Evolutionary conservation across 1,140 invertebrate species (phyloP).

Genomic region (Leptestheria dahalacensis): DNA sequence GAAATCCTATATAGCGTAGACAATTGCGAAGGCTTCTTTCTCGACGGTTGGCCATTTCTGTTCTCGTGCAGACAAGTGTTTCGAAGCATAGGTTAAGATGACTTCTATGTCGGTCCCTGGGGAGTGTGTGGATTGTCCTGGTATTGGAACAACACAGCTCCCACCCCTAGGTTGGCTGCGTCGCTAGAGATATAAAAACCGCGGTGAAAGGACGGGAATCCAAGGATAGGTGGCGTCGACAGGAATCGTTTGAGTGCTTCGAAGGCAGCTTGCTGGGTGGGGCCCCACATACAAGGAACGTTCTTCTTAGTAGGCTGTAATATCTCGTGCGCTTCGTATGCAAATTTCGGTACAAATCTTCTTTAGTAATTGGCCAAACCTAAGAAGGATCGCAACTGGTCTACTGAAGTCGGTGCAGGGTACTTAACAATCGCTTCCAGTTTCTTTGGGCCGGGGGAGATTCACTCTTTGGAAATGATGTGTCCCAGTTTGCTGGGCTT

Average conservation of each 20-base stretch:
- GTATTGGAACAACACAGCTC: too few relatives aligned
- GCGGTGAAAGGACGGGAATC: too few relatives aligned
- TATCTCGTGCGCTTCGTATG: constrained; percentile 18
- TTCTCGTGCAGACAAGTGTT: neutral
- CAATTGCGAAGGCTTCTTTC: neutral
- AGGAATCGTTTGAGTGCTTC: too few relatives aligned
- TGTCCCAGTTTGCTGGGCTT: neutral
- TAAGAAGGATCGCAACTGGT: constrained; percentile 22
- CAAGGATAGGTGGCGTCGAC: too few relatives aligned
- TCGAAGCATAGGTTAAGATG: constrained; percentile 13
- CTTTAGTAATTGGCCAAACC: constrained; percentile 27
- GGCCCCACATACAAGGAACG: too few relatives aligned
- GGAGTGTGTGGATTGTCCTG: too few relatives aligned
- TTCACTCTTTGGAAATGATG: neutral
- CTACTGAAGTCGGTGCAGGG: constrained; percentile 13
- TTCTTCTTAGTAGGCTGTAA: too few relatives aligned
- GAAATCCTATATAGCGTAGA: neutral
- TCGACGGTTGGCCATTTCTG: neutral
- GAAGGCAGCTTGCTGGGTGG: too few relatives aligned
- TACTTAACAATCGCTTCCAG: constrained; percentile 11
- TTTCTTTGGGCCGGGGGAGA: constrained; percentile 7
- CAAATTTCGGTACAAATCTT: constrained; percentile 23
- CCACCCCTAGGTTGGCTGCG: too few relatives aligned
- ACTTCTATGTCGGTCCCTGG: too few relatives aligned
- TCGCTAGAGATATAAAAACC: too few relatives aligned